Conservation (phyloP, 2,113 vertebrate species). For the Manacus vitellinus region DNA sequence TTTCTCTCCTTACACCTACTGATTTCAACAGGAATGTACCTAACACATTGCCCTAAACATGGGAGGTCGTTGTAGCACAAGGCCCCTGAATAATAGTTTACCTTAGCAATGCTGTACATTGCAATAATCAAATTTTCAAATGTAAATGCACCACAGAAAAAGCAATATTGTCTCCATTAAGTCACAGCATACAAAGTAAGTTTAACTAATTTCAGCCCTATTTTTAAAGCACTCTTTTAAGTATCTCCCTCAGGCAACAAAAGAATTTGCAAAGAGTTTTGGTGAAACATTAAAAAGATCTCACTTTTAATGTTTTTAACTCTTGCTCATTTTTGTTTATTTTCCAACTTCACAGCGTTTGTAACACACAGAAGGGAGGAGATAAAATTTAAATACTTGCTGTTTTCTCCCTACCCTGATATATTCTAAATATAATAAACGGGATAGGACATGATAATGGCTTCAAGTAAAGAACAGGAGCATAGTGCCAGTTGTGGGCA, state of each 20-base stretch:
- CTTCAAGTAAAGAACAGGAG: neutral
- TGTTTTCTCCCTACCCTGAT: neutral
- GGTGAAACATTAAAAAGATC: neutral
- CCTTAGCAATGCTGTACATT: neutral
- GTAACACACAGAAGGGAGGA: neutral
- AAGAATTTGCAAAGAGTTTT: neutral
- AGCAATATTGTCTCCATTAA: neutral
- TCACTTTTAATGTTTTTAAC: neutral
- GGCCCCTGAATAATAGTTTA: neutral
- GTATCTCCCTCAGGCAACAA: neutral
- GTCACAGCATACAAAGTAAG: neutral
- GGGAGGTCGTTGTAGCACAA: rapidly evolving
- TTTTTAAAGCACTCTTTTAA: neutral
- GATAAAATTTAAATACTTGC: neutral
- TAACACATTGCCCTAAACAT: neutral
- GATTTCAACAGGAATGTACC: neutral
- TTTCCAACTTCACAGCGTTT: neutral
- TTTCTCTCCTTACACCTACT: neutral
- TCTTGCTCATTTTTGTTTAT: neutral
- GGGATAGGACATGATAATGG: neutral
- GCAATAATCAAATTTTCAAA: neutral
- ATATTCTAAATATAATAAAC: neutral
- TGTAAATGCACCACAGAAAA: neutral
- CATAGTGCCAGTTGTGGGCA: neutral
- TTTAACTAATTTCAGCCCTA: neutral